Evolutionary conservation across 2,113 vertebrate genomes (phyloP), one percentile per base, ranked within the genome.

Genomic region (Podiceps cristatus): DNA sequence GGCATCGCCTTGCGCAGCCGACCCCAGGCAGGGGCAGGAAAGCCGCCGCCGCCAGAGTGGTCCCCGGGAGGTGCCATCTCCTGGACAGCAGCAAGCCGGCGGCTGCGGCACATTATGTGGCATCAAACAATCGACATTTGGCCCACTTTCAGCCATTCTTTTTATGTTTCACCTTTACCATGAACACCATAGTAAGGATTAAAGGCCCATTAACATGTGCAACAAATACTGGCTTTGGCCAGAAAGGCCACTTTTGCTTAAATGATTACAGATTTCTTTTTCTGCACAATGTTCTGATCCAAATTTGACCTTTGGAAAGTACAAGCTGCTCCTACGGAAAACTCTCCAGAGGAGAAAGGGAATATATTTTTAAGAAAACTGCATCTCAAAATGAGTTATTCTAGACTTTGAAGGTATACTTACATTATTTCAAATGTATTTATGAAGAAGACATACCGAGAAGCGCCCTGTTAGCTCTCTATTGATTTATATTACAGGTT

Each of bases 21-120:
- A 16, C 25, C 37, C 74, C 44, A 13, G 1, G 6, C 55, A 88
- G 55, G n/a, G 63, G 45, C 78, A 73, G 40, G 18, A 20, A 2
- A 12, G 15, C 64, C 59, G 33, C 10, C 5, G 1, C 29, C 1
- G 1, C 40, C 45, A 10, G 27, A 66, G 33, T 1, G 0, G 5
- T 81, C 47, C 58, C 60, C 27, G 12, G 50, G 23, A 72, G 52
- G 15, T n/a, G 76, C 66, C 17, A 3, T 28, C 37, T 72, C 68
- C 60, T 11, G 35, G 31, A 8, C 1, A 3, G 52, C 78, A 79
- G 53, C 53, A 47, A 47, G 35, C 2, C 0, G 0, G n/a, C 56
- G 73, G 67, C 67, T 86, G 82, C 4, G 58, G 27, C 24, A 53
- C 77, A 33, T 86, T 42, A 45, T 7, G 18, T 11, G 10, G 55